Evolutionary conservation across 2,888 invertebrate genomes (phyloP).

Genomic region (Campoplex capitator): DNA sequence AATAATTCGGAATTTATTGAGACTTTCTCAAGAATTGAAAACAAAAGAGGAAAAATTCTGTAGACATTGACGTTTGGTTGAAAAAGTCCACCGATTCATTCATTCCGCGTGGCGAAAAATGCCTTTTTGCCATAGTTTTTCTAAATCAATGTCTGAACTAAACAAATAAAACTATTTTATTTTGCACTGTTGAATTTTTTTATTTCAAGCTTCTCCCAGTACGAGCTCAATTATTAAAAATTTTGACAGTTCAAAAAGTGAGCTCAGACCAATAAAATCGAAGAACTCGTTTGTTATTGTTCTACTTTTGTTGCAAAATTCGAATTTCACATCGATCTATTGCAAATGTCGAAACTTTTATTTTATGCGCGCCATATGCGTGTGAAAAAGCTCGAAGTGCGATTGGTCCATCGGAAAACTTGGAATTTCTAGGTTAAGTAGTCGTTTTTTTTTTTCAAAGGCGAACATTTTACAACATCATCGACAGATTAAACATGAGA

Average conservation of each 20-base stretch:
- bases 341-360: neutral
- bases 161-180: neutral
- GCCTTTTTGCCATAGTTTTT: neutral
- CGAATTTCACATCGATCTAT: neutral
- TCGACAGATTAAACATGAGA: neutral
- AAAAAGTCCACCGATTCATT: neutral
- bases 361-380: neutral
- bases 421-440: neutral
- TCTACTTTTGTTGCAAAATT: neutral
- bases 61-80: neutral
- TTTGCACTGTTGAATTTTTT: neutral
- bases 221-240: neutral
- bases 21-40: neutral
- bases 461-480: neutral
- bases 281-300: neutral
- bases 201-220: neutral
- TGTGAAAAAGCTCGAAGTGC: neutral
- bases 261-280: neutral
- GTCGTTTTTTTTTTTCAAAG: neutral
- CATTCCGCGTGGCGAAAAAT: neutral
- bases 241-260: neutral
- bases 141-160: neutral
- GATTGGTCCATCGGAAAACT: constrained; percentile 2
- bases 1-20: no score
- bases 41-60: neutral